phyloP scores from a whole-genome alignment of 2,797 vertebrate species.

The Vireo griseus region DNA sequence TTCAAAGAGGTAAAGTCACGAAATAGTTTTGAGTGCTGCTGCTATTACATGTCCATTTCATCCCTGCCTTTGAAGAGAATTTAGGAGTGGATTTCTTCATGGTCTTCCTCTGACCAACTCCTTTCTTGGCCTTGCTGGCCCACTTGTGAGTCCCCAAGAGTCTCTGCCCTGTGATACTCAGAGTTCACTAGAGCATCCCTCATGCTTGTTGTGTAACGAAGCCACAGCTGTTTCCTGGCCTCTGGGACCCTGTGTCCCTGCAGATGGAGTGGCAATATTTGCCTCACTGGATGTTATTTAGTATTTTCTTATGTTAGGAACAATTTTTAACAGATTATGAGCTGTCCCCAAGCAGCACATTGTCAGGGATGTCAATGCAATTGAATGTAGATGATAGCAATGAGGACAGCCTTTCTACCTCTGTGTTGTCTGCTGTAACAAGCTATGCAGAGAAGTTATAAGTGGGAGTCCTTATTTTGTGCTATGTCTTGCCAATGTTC shows the following conservation, averaged over 20 bases:
- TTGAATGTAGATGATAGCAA: background rate
- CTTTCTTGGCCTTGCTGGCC: background rate
- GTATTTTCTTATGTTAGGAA: background rate
- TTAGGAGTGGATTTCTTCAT: background rate
- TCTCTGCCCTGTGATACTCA: background rate
- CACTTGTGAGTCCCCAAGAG: background rate
- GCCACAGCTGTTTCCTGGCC: conserved; percentile 37
- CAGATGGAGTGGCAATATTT: background rate
- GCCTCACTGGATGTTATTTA: conserved; percentile 19
- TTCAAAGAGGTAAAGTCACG: background rate
- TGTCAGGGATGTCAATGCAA: background rate
- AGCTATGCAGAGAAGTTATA: background rate
- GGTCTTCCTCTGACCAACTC: background rate
- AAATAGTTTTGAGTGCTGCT: background rate
- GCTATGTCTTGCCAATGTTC: background rate
- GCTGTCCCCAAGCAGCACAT: background rate
- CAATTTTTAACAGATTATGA: conserved; percentile 9
- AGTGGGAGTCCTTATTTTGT: background rate
- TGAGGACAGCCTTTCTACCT: conserved; percentile 4
- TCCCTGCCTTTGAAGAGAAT: background rate
- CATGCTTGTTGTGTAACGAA: background rate
- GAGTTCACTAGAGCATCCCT: conserved; percentile 8
- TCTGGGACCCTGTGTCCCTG: background rate
- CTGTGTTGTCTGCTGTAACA: background rate
- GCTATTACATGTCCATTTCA: background rate